phyloP scores from a whole-genome alignment of 2,113 vertebrate genomes.

The Columba livia region DNA sequence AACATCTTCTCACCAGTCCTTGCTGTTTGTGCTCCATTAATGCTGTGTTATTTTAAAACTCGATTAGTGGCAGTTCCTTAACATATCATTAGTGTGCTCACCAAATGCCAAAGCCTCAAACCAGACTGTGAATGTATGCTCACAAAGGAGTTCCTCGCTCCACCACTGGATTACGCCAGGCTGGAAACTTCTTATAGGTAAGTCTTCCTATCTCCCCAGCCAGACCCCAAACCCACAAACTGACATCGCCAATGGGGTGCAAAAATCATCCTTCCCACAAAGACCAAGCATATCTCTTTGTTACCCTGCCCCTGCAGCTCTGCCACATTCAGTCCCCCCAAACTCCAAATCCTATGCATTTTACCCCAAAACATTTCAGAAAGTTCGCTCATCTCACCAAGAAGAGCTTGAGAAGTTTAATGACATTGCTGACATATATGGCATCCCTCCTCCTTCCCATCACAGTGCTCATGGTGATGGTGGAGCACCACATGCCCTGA shows the following conservation, averaged over 20 bases:
- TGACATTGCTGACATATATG: background rate
- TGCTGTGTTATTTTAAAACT: background rate
- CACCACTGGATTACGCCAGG: background rate
- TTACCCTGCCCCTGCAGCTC: background rate
- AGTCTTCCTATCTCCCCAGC: background rate
- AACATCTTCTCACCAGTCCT: accelerated
- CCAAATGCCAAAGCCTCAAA: background rate
- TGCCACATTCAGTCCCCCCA: background rate
- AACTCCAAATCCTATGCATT: background rate
- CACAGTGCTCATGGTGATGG: accelerated
- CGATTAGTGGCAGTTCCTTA: background rate
- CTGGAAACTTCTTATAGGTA: background rate
- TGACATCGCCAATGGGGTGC: accelerated
- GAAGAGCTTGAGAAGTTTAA: background rate
- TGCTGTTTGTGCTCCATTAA: background rate
- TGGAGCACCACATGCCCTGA: background rate
- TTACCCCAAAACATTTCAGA: background rate
- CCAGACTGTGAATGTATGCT: background rate
- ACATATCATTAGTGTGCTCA: background rate
- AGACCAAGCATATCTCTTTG: background rate
- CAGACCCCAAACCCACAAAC: background rate
- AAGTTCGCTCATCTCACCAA: background rate
- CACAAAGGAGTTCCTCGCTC: background rate
- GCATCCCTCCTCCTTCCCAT: background rate
- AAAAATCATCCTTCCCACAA: accelerated